Conservation (phyloP, 2,888 invertebrate species). For the Blastobasis lacticolella region DNA sequence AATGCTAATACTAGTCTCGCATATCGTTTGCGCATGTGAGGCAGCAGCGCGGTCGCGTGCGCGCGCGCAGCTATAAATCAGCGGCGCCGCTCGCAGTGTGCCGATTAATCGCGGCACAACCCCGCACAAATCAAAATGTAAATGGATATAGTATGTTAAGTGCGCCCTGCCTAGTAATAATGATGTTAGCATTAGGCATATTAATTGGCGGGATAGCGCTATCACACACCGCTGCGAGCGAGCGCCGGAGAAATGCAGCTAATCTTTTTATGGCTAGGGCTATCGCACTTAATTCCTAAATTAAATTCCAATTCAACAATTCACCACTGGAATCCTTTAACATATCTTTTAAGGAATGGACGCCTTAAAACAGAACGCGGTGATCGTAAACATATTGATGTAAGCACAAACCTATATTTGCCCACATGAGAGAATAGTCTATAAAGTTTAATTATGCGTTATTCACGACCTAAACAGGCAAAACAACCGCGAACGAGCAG, state of each 20-base stretch:
- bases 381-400: conserved; percentile 11
- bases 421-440: conserved; percentile 29
- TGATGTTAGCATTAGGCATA: conserved; percentile 75
- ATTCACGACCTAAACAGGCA: conserved; percentile 40
- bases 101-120: conserved; percentile 67
- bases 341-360: neutral
- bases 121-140: conserved; percentile 73
- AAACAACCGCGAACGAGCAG: conserved; percentile 36
- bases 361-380: neutral
- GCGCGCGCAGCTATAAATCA: conserved; percentile 51
- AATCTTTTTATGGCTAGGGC: too few relatives aligned
- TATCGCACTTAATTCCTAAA: too few relatives aligned
- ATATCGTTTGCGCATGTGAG: too few relatives aligned
- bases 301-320: too few relatives aligned
- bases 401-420: conserved; percentile 20
- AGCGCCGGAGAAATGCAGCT: too few relatives aligned
- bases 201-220: conserved; percentile 69
- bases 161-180: conserved; percentile 69
- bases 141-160: conserved; percentile 73
- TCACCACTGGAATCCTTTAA: too few relatives aligned
- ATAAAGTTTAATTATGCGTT: conserved; percentile 44
- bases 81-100: conserved; percentile 51
- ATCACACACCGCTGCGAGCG: conserved; percentile 42
- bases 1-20: too few relatives aligned
- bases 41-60: conserved; percentile 14